These are phyloP conservation scores for Laothoe populi DNA, from an alignment of 2,888 invertebrate species.

Conservation along the genomic window DNA sequence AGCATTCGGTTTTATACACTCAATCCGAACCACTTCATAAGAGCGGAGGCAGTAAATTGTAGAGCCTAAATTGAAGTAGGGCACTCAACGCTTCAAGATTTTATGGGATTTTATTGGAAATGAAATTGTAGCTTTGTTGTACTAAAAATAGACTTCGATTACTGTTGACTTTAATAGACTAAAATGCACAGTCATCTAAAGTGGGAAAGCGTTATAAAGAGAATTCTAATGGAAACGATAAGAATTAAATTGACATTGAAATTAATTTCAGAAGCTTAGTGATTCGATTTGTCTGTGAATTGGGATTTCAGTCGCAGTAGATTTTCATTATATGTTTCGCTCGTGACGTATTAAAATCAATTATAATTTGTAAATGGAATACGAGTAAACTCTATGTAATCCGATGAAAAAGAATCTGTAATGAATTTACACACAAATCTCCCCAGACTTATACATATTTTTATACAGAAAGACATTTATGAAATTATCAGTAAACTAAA, in stretches of 20 bases:
- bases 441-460: too few species aligned
- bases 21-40: conserved; percentile 42
- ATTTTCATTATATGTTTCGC: background rate
- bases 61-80: conserved; percentile 38
- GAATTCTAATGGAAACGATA: conserved; percentile 23
- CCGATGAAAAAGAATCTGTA: too few species aligned
- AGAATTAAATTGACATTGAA: conserved; percentile 14
- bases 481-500: background rate
- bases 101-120: conserved; percentile 35
- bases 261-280: conserved; percentile 12
- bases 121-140: conserved; percentile 8
- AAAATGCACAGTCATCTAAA: conserved; percentile 2
- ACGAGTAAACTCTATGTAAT: too few species aligned
- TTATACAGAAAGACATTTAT: background rate
- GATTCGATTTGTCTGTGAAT: conserved; percentile 5
- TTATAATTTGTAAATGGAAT: too few species aligned
- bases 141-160: conserved; percentile 5
- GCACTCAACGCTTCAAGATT: conserved; percentile 37
- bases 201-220: conserved; percentile 8
- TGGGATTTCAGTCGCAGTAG: background rate
- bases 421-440: too few species aligned
- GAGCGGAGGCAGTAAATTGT: conserved; percentile 43
- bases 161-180: background rate
- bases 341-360: too few species aligned
- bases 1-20: conserved; percentile 47